These are phyloP conservation scores for Myxocyprinus asiaticus DNA, from an alignment of 2,113 vertebrate species.

Conservation along the genomic window DNA sequence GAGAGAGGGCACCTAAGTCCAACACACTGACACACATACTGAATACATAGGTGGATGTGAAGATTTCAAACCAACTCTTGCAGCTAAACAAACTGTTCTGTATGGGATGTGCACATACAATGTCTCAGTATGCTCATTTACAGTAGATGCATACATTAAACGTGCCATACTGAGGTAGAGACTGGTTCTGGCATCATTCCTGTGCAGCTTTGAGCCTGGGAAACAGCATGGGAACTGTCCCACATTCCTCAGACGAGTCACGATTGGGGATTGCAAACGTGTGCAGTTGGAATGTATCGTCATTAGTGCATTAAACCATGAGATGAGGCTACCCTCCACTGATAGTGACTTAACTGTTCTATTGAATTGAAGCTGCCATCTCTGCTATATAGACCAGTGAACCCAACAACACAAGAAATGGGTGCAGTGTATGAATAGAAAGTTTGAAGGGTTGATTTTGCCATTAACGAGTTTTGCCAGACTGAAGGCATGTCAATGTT, in stretches of 20 bases:
- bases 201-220: constrained; percentile 19
- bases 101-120: constrained; percentile 1
- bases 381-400: constrained; percentile 20
- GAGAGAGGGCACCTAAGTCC: constrained; percentile 3
- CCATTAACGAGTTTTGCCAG: constrained; percentile 24
- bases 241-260: constrained; percentile 54
- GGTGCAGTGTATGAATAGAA: constrained; percentile 32
- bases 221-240: constrained; percentile 54
- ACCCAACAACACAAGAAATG: neutral
- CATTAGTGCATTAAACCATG: neutral
- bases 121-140: neutral
- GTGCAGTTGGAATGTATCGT: constrained; percentile 8
- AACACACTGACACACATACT: constrained; percentile 52
- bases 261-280: neutral
- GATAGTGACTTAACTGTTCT: constrained; percentile 8
- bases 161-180: constrained; percentile 8
- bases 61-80: neutral
- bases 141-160: constrained; percentile 18
- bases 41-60: neutral
- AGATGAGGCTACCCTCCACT: neutral
- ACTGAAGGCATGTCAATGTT: constrained; percentile 23
- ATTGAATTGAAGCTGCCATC: constrained; percentile 6
- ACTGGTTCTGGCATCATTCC: constrained; percentile 5
- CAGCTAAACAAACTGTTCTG: neutral
- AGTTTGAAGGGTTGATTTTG: constrained; percentile 30